These are phyloP conservation scores for Drosophila ananassae DNA, from an alignment of 1,140 invertebrate genomes.

Conservation along the genomic window DNA sequence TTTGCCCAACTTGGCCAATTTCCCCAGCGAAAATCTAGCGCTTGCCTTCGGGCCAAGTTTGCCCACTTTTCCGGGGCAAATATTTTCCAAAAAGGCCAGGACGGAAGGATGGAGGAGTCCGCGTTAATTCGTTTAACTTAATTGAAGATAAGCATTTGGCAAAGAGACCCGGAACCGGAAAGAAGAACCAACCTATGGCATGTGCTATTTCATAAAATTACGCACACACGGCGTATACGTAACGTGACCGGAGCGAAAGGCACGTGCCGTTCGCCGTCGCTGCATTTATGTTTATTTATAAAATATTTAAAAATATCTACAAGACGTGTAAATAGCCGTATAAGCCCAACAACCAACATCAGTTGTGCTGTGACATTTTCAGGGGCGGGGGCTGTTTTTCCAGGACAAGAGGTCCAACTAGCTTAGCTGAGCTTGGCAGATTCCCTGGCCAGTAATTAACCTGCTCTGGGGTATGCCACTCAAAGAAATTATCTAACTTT, in stretches of 20 bases:
- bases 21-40: conserved; percentile 21
- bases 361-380: conserved; percentile 58
- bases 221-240: conserved; percentile 41
- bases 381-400: conserved; percentile 16
- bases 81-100: conserved; percentile 2
- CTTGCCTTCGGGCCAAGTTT: conserved; percentile 17
- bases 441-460: conserved; percentile 33
- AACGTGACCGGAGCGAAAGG: conserved; percentile 56
- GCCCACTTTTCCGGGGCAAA: conserved; percentile 17
- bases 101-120: background rate
- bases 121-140: conserved; percentile 56
- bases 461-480: conserved; percentile 2
- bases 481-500: conserved; percentile 11
- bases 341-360: conserved; percentile 2
- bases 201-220: conserved; percentile 52
- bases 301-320: conserved; percentile 75
- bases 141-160: conserved; percentile 54
- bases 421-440: conserved; percentile 24
- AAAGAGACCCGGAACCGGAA: conserved; percentile 1
- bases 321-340: conserved; percentile 71
- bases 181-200: conserved; percentile 4
- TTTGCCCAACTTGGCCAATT: conserved; percentile 36
- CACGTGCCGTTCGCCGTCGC: conserved; percentile 44
- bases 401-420: conserved; percentile 2
- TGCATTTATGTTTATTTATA: conserved; percentile 77